A percentile compares a stretch with the other conserved stretches of the same genome.
Evolutionary conservation across 2,888 invertebrate species (phyloP).

Genomic region (Lasioglossum oenotherae): DNA sequence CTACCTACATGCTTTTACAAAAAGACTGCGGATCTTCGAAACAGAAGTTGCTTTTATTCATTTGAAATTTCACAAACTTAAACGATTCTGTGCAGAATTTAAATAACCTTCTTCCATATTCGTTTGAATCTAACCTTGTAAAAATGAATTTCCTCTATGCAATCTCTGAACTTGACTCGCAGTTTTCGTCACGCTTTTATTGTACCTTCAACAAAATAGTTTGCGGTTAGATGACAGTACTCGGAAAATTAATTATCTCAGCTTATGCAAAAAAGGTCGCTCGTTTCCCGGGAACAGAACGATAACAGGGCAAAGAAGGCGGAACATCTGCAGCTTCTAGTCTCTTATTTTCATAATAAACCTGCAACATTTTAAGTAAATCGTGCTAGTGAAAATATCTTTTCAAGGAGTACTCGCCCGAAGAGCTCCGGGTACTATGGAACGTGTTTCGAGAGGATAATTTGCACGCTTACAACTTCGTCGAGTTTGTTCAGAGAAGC

Average conservation of each 20-base stretch:
- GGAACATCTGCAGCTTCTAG: neutral
- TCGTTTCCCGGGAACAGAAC: neutral
- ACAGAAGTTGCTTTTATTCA: neutral
- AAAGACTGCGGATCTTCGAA: neutral
- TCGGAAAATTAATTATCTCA: neutral
- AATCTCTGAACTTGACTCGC: neutral
- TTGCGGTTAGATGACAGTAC: neutral
- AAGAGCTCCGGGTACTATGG: neutral
- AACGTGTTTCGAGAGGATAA: neutral
- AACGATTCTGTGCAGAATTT: too few species aligned
- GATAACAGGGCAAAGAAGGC: neutral
- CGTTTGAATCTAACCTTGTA: neutral
- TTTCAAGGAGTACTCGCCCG: neutral
- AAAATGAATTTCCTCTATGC: neutral
- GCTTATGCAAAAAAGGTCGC: neutral
- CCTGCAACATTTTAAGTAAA: neutral
- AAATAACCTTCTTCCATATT: neutral
- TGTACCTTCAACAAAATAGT: neutral
- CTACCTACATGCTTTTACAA: too few species aligned
- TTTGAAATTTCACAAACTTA: too few species aligned
- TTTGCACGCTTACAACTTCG: neutral
- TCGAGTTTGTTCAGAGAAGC: neutral
- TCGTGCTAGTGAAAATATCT: neutral
- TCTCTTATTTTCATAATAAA: constrained; percentile 1
- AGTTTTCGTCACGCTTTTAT: neutral